These are phyloP conservation scores for Sebastiscus albofasciatus DNA, from an alignment of 2,797 vertebrate genomes.

Conservation along the genomic window DNA sequence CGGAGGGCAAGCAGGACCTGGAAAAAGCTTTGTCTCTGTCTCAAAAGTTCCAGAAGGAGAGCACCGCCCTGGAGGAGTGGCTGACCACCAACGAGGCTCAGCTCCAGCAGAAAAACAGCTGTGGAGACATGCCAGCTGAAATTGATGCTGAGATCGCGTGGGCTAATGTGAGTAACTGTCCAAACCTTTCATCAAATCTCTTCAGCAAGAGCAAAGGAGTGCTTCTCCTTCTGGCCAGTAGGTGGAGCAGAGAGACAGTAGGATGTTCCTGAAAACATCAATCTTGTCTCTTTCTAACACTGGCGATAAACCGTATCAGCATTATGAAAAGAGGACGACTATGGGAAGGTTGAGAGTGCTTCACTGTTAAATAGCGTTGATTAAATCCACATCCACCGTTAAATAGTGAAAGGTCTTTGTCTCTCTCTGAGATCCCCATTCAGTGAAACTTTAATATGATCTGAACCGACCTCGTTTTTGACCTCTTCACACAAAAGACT, in stretches of 20 bases:
- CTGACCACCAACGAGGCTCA: slow-evolving; percentile 85
- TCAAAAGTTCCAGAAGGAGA: slow-evolving; percentile 89
- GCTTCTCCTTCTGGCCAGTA: slow-evolving; percentile 35
- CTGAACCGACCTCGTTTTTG: background rate
- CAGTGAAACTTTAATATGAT: background rate
- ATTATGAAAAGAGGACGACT: background rate
- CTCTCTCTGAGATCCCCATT: background rate
- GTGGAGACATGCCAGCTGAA: slow-evolving; percentile 88
- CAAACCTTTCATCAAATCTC: background rate
- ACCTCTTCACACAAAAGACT: background rate
- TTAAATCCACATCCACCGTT: background rate
- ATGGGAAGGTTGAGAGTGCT: background rate
- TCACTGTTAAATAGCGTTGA: background rate
- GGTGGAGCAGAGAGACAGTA: slow-evolving; percentile 31
- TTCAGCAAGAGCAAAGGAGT: background rate
- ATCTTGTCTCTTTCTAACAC: background rate
- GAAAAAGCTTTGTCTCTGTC: slow-evolving; percentile 92
- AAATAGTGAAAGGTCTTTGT: background rate
- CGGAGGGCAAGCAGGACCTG: slow-evolving; percentile 95
- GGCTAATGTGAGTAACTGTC: slow-evolving; percentile 89
- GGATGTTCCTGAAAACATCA: background rate
- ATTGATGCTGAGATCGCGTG: slow-evolving; percentile 92
- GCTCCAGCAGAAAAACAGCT: slow-evolving; percentile 89
- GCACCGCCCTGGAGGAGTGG: slow-evolving; percentile 88
- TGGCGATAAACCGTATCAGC: background rate